Base-by-base conservation (phyloP, 2,113 vertebrate genomes). In the Notiomystis cincta region DNA sequence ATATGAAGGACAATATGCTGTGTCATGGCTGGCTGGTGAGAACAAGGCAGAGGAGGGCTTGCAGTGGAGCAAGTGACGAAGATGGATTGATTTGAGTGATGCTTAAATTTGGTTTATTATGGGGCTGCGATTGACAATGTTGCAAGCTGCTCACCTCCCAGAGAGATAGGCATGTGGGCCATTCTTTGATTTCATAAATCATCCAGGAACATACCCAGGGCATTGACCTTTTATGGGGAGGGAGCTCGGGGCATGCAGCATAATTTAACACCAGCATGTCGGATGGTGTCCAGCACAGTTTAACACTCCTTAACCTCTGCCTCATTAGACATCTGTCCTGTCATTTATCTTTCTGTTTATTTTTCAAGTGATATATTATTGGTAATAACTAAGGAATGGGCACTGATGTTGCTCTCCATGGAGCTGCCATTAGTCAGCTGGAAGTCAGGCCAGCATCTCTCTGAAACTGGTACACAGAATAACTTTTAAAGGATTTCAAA, bases 241-340 rank as follows among this genome's bases (percentile, higher is more conserved):
- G 75, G 84, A 87, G 91, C 77, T 92, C 87, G 92, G 94, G 97
- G 93, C 91, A 96, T 95, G 86, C 91, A 97, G 91, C 75, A 95
- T 97, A 97, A 98, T 98, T 98, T 98, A 98, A 97, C 81, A 97
- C 91, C 78, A 56, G 86, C 91, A 93, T 96, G 93, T 95, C 87
- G 91, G 95, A 97, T 81, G 94, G 92, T 95, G 94, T 97, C 97
- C 96, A 97, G 81, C 87, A 94, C 95, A 97, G 94, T 97, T 97
- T 97, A 96, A 98, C 93, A 97, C 92, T 97, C 95, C 96, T 97
- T 98, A 97, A 97, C 95, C 95, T 96, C 97, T 90, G 92, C 91
- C 95, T 97, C 95, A 96, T 97, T 97, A 98, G 91, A 96, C 89
- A 97, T 95, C 93, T 97, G 89, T 97, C 93, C 91, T 91, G 75